phyloP scores from a whole-genome alignment of 2,888 invertebrate species.

The Melanostoma mellinum region DNA sequence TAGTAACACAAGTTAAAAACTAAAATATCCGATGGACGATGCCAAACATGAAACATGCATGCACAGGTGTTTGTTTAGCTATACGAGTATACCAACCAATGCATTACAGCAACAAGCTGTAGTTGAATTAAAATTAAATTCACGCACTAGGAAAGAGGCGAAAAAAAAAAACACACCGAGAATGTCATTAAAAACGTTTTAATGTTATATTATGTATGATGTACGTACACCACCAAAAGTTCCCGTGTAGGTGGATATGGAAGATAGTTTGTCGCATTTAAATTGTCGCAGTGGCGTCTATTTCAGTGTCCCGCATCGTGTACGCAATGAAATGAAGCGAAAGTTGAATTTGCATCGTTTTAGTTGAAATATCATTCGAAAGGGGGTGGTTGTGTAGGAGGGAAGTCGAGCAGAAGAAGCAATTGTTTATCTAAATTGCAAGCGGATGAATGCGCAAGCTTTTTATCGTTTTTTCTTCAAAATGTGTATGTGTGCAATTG shows the following conservation, averaged over 20 bases:
- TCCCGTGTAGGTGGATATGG: constrained; percentile 37
- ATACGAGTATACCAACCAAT: constrained; percentile 2
- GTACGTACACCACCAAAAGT: not conserved
- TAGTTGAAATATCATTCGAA: constrained; percentile 12
- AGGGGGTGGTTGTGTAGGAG: constrained; percentile 14
- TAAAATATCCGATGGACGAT: constrained; percentile 38
- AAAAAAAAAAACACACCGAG: constrained; percentile 12
- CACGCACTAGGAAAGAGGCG: constrained; percentile 38
- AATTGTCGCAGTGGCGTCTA: constrained; percentile 62
- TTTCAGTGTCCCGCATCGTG: constrained; percentile 17
- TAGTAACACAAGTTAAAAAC: constrained; percentile 38
- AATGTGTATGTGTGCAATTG: not conserved
- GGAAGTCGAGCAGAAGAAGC: constrained; percentile 25
- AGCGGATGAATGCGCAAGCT: constrained; percentile 66
- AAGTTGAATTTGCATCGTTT: constrained; percentile 68
- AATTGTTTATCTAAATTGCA: constrained; percentile 67
- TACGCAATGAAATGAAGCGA: constrained; percentile 66
- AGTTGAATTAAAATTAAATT: constrained; percentile 46
- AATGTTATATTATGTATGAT: not conserved
- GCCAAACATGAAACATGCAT: constrained; percentile 59
- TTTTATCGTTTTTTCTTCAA: constrained; percentile 21
- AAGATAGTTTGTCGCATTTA: constrained; percentile 64
- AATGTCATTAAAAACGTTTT: constrained; percentile 26
- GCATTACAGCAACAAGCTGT: constrained; percentile 19
- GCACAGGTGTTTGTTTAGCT: constrained; percentile 54